Base-by-base conservation (phyloP, 1,140 invertebrate genomes). In the Theocolax elegans region DNA sequence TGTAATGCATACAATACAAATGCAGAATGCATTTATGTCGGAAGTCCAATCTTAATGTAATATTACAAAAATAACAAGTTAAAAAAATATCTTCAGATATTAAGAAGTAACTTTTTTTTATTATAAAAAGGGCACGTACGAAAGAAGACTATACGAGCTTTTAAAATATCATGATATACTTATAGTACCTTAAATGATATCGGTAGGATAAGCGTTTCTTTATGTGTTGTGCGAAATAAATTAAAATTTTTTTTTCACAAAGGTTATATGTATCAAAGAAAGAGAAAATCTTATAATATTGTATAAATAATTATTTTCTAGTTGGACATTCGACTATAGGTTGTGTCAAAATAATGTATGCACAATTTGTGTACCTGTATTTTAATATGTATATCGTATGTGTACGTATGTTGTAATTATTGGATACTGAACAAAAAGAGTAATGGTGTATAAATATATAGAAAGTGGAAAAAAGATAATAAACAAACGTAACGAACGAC, bases 281-380 rank as follows among this genome's bases (percentile, higher is more conserved):
- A n/a, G n/a, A n/a, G n/a, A n/a, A n/a, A n/a, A n/a, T n/a, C n/a
- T n/a, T n/a, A n/a, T n/a, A n/a, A 44, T 35, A 58, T 56, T n/a
- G 35, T 44, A n/a, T 35, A 46, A 15, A n/a, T 42, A 19, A 13
- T 15, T 29, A 56, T 44, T 68, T 62, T 66, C 31, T 40, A 49
- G 63, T 72, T 75, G 73, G 73, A 76, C 74, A 68, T 70, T 74
- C 67, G 73, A 73, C 58, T 44, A 40, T 60, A 53, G 68, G 73
- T 62, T 23, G 53, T 69, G 67, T 62, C 42, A 48, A 75, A 69
- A 31, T 40, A 73, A 48, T 72, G 62, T 59, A 58, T 77, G 62
- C 67, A 72, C 62, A 60, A 13, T 71, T 56, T 72, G 67, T 71
- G 67, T 69, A 71, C 49, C 42, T 42, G 42, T 68, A 40, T n/a